Percentiles rank a stretch among this genome's conserved stretches.
Conservation (phyloP, 2,888 invertebrate species). For the Macroteleia sp. region DNA sequence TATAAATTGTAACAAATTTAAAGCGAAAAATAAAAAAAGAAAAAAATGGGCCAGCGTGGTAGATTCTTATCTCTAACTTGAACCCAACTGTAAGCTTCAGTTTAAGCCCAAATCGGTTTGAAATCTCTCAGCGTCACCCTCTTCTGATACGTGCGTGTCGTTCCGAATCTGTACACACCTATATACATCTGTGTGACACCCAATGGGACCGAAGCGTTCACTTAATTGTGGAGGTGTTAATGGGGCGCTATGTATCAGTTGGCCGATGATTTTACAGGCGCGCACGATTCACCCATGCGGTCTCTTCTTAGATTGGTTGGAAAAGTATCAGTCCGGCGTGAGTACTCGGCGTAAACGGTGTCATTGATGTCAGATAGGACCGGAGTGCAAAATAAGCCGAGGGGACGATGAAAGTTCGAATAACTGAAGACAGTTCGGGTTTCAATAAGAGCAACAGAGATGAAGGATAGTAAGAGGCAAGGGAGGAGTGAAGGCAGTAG, state of each 20-base stretch:
- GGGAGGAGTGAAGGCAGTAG: too few relatives aligned
- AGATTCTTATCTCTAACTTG: too few relatives aligned
- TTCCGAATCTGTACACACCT: not conserved
- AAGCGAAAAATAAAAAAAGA: too few relatives aligned
- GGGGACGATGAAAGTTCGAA: conserved; percentile 15
- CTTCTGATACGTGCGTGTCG: conserved; percentile 11
- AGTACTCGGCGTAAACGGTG: conserved; percentile 63
- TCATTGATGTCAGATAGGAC: conserved; percentile 73
- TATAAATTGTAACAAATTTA: too few relatives aligned
- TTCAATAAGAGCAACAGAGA: not conserved
- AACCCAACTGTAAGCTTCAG: too few relatives aligned
- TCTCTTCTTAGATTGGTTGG: too few relatives aligned
- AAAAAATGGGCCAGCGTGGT: too few relatives aligned
- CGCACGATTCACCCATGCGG: conserved; percentile 23
- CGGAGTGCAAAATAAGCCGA: conserved; percentile 63
- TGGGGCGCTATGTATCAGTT: conserved; percentile 69
- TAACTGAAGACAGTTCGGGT: not conserved
- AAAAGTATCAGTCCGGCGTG: conserved; percentile 66
- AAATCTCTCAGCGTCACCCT: too few relatives aligned
- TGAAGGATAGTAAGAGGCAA: too few relatives aligned
- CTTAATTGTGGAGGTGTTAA: conserved; percentile 78
- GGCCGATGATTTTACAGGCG: conserved; percentile 65
- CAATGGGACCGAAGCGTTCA: conserved; percentile 67
- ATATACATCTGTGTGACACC: conserved; percentile 16
- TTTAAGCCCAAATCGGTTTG: too few relatives aligned